Conservation (phyloP, 2,888 invertebrate species). For the Agapostemon virescens region DNA sequence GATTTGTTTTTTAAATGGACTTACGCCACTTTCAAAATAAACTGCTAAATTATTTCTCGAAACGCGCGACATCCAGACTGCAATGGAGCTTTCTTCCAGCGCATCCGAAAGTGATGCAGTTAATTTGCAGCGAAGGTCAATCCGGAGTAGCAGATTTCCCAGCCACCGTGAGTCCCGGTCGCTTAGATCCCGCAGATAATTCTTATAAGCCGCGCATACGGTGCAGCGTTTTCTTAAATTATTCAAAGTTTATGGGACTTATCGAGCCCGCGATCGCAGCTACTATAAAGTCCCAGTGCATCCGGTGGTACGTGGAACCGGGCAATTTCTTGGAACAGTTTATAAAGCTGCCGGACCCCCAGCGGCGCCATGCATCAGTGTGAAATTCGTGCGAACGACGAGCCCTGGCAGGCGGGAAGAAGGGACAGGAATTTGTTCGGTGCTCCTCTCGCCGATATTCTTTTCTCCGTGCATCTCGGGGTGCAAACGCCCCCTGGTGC, state of each 20-base stretch:
- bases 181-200: not conserved
- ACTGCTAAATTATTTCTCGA: too few species aligned
- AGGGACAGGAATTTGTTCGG: constrained; percentile 1
- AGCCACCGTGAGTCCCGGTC: not conserved
- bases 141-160: not conserved
- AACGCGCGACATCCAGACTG: not conserved
- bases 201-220: not conserved
- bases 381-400: not conserved
- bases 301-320: not conserved
- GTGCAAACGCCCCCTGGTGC: constrained; percentile 32
- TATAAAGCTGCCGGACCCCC: not conserved
- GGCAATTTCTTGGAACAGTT: constrained; percentile 16
- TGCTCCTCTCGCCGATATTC: not conserved
- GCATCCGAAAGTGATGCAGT: not conserved
- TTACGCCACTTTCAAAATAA: too few species aligned
- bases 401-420: too few species aligned
- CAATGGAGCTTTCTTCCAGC: not conserved
- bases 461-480: constrained; percentile 10
- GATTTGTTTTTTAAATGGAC: too few species aligned
- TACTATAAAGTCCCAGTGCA: not conserved
- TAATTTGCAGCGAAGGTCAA: not conserved
- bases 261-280: not conserved
- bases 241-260: constrained; percentile 5
- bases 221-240: not conserved
- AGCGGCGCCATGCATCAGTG: constrained; percentile 1